Evolutionary conservation across 30 jellyfish, hydroid and myxozoan genomes (phyloP).

Genomic region (Cassiopea xamachana): DNA sequence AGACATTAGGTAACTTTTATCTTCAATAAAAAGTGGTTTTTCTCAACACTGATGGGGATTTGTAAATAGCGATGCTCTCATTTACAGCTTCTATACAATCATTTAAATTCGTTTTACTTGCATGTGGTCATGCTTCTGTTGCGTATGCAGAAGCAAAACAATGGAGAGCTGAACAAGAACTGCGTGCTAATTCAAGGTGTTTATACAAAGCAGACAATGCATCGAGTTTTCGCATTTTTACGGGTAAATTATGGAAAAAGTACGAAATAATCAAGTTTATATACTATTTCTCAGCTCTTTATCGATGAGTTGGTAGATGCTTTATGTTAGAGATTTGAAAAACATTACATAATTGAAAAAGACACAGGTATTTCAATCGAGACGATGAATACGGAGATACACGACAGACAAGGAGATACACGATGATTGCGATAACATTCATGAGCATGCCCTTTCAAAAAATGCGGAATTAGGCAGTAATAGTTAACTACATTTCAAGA

Average conservation of each 20-base stretch:
- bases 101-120: background rate
- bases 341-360: no score
- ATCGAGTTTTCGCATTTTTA: background rate
- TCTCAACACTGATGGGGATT: background rate
- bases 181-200: background rate
- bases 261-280: background rate
- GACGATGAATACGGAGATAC: no score
- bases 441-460: no score
- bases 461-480: no score
- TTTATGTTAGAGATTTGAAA: no score
- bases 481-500: no score
- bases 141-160: background rate
- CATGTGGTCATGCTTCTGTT: background rate
- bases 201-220: background rate
- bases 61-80: background rate
- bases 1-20: background rate
- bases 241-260: background rate
- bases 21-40: background rate
- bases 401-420: no score
- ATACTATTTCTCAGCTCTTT: no score
- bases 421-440: no score
- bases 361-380: no score
- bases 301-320: no score
- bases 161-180: background rate
- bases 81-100: background rate